These are phyloP conservation scores for Aleiodes alternator DNA, from an alignment of 2,888 invertebrate species.

Conservation along the genomic window DNA sequence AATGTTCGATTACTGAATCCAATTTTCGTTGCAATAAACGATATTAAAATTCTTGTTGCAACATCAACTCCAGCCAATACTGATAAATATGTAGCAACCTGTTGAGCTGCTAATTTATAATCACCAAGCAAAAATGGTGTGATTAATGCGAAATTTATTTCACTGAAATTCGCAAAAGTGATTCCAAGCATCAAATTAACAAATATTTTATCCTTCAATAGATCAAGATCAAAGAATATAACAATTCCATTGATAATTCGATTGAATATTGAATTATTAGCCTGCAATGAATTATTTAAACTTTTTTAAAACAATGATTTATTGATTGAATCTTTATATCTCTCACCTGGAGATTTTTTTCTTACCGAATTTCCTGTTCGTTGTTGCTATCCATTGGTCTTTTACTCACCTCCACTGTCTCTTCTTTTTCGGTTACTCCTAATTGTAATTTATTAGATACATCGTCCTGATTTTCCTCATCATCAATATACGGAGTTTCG, in stretches of 20 bases:
- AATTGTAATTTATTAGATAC: constrained; percentile 20
- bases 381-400: not conserved
- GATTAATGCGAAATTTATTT: constrained; percentile 84
- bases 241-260: constrained; percentile 78
- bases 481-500: constrained; percentile 46
- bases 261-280: constrained; percentile 49
- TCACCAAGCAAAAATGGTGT: constrained; percentile 85
- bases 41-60: constrained; percentile 81
- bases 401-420: constrained; percentile 50
- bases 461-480: constrained; percentile 29
- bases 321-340: too few species aligned
- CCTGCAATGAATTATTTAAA: too few species aligned
- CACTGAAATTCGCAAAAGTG: constrained; percentile 83
- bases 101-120: constrained; percentile 79
- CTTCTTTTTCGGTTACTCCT: constrained; percentile 29
- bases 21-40: constrained; percentile 83
- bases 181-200: constrained; percentile 84
- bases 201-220: constrained; percentile 82
- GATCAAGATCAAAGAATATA: constrained; percentile 83
- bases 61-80: constrained; percentile 82
- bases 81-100: constrained; percentile 84
- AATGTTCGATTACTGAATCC: constrained; percentile 84
- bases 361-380: not conserved
- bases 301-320: too few species aligned
- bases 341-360: not conserved